A percentile compares a stretch with the other conserved stretches of the same genome.
These are phyloP conservation scores for Ophion costatus DNA, from an alignment of 2,888 invertebrate genomes.

Conservation along the genomic window DNA sequence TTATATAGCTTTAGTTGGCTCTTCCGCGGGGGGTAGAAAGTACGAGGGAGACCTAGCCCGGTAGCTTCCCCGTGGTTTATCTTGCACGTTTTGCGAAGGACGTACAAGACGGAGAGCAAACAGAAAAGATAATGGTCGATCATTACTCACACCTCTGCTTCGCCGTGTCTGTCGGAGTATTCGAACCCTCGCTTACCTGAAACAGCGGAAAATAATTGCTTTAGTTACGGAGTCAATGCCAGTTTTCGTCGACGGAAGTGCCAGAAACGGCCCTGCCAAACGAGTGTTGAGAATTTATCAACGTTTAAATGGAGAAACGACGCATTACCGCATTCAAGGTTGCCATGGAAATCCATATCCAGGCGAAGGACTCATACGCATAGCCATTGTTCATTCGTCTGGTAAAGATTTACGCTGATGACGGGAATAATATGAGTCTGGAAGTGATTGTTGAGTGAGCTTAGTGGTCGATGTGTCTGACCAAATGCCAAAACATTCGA, in stretches of 20 bases:
- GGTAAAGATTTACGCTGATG: neutral
- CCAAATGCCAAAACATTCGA: neutral
- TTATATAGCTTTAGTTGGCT: constrained; percentile 53
- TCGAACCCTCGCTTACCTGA: constrained; percentile 77
- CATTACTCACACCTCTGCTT: constrained; percentile 76
- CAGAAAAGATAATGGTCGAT: constrained; percentile 78
- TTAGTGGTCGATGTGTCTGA: neutral
- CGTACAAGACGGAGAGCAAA: constrained; percentile 74
- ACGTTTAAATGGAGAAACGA: neutral
- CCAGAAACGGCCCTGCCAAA: constrained; percentile 18
- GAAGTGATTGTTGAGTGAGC: neutral
- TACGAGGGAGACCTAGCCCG: constrained; percentile 37
- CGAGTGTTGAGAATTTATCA: constrained; percentile 30
- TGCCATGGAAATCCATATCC: neutral
- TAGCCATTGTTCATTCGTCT: neutral
- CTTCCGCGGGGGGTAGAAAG: constrained; percentile 50
- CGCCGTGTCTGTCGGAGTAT: constrained; percentile 49
- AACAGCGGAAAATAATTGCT: constrained; percentile 79
- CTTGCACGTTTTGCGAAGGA: constrained; percentile 66
- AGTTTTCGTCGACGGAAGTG: constrained; percentile 44
- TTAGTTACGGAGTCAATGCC: constrained; percentile 71
- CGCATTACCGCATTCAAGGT: neutral
- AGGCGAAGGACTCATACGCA: neutral
- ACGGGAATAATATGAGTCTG: neutral
- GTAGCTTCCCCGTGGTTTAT: constrained; percentile 65